Evolutionary conservation across 2,797 vertebrate species (phyloP).

Genomic region (Clarias pachynema): DNA sequence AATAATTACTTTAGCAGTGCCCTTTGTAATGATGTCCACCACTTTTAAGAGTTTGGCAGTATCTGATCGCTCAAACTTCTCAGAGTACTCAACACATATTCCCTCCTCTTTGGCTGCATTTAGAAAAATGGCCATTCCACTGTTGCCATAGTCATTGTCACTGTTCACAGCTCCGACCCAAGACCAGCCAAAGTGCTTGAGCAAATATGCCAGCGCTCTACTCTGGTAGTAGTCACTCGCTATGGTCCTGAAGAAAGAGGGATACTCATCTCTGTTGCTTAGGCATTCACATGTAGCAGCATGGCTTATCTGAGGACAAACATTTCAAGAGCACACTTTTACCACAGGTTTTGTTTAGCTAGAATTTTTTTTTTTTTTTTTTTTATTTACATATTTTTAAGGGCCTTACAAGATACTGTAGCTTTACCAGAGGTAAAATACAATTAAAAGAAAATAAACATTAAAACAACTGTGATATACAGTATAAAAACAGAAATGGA

Average conservation of each 20-base stretch:
- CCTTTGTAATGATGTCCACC: slow-evolving; percentile 69
- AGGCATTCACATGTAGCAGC: slow-evolving; percentile 75
- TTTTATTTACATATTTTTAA: background rate
- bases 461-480: background rate
- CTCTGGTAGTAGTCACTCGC: slow-evolving; percentile 76
- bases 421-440: too few species aligned
- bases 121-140: slow-evolving; percentile 75
- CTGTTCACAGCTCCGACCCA: slow-evolving; percentile 79
- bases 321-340: background rate
- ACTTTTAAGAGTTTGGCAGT: slow-evolving; percentile 68
- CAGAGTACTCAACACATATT: slow-evolving; percentile 73
- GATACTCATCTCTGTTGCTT: slow-evolving; percentile 68
- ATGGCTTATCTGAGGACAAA: slow-evolving; percentile 71
- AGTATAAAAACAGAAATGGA: background rate
- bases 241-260: slow-evolving; percentile 75
- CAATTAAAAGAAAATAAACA: background rate
- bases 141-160: slow-evolving; percentile 77
- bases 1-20: slow-evolving; percentile 71
- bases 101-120: slow-evolving; percentile 69
- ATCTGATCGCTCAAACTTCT: slow-evolving; percentile 69
- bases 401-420: background rate
- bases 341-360: background rate
- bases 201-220: slow-evolving; percentile 69
- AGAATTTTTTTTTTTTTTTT: background rate
- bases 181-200: slow-evolving; percentile 76